phyloP scores from a whole-genome alignment of 2,797 vertebrate species.

The Crocodylus rhombifer region DNA sequence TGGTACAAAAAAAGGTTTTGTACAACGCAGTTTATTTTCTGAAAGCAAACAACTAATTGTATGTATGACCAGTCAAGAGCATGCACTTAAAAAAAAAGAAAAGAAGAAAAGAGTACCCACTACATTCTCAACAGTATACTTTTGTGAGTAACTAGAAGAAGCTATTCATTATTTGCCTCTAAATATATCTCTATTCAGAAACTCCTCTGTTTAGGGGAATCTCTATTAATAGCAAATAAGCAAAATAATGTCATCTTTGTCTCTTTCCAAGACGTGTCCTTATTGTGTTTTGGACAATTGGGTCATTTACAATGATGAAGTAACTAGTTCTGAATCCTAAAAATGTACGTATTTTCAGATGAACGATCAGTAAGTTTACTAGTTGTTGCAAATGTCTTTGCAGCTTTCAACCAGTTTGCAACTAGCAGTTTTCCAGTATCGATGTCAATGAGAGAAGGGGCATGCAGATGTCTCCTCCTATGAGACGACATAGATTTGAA shows the following conservation, averaged over 20 bases:
- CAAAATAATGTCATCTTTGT: conserved; percentile 69
- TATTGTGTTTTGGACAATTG: conserved; percentile 71
- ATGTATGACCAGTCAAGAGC: neutral
- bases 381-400: conserved; percentile 47
- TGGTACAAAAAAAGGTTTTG: neutral
- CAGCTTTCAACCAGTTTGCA: conserved; percentile 37
- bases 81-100: neutral
- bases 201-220: conserved; percentile 58
- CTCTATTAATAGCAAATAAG: conserved; percentile 69
- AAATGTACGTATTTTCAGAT: conserved; percentile 66
- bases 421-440: conserved; percentile 3
- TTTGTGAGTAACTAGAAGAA: conserved; percentile 60
- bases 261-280: conserved; percentile 55
- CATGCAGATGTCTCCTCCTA: neutral
- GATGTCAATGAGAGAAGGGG: conserved; percentile 40
- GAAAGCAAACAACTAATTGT: conserved; percentile 13
- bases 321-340: conserved; percentile 65
- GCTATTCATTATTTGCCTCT: conserved; percentile 58
- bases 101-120: neutral
- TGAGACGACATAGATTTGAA: neutral
- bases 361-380: conserved; percentile 52
- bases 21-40: conserved; percentile 15
- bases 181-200: conserved; percentile 59
- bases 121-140: conserved; percentile 8
- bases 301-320: conserved; percentile 70